A percentile compares a stretch with the other conserved stretches of the same genome.
These are phyloP conservation scores for Cephalopachus bancanus DNA, from an alignment of 2,797 vertebrate species.

Conservation along the genomic window DNA sequence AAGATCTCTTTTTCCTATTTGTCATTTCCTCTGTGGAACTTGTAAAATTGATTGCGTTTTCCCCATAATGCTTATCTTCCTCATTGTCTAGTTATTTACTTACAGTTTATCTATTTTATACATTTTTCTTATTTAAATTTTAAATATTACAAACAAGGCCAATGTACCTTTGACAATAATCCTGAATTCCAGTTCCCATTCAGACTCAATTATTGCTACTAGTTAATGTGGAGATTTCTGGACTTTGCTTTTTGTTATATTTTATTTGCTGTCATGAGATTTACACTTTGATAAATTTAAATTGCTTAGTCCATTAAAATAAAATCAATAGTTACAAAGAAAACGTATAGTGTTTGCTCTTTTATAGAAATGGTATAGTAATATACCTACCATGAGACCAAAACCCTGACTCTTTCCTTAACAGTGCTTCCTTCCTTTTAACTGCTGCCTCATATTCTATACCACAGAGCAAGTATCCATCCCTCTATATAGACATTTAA, in stretches of 20 bases:
- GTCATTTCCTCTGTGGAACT: conserved; percentile 19
- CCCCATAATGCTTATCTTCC: neutral
- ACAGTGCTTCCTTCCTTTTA: neutral
- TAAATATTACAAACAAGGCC: neutral
- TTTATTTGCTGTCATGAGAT: no score
- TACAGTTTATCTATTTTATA: neutral
- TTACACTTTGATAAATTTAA: no score
- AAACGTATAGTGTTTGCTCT: neutral
- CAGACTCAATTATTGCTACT: neutral
- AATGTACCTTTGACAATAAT: neutral
- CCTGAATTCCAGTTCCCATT: neutral
- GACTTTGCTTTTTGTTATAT: neutral
- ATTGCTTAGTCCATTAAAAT: neutral
- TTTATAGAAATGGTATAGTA: neutral
- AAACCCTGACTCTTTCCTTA: neutral
- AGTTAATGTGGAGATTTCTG: neutral
- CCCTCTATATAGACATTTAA: neutral
- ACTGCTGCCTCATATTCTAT: neutral
- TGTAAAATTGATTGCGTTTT: neutral
- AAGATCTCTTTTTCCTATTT: conserved; percentile 13
- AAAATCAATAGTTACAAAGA: neutral
- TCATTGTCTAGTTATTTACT: neutral
- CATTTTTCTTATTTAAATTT: neutral
- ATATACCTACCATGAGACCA: neutral
- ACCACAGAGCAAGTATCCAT: neutral